Conservation (phyloP, 2,888 invertebrate species). For the Tinea pellionella region DNA sequence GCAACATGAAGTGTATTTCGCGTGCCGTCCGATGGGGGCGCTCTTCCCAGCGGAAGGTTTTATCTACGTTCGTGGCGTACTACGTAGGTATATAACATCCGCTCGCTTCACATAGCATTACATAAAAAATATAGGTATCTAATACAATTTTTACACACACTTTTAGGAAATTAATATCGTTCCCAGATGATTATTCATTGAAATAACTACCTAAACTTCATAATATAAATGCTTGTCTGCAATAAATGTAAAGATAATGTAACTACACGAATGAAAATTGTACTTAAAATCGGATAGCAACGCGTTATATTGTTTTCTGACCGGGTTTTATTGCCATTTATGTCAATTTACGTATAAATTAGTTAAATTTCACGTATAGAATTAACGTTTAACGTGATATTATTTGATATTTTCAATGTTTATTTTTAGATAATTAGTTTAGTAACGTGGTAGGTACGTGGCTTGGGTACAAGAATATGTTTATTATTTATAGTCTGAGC, state of each 20-base stretch:
- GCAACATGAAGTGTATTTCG: constrained; percentile 56
- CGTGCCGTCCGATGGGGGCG: constrained; percentile 54
- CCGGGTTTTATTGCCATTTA: not conserved
- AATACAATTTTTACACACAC: not conserved
- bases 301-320: not conserved
- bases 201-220: not conserved
- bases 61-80: constrained; percentile 36
- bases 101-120: constrained; percentile 28
- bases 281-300: not conserved
- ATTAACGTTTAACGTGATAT: not conserved
- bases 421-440: constrained; percentile 3
- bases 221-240: not conserved
- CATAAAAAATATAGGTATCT: constrained; percentile 5
- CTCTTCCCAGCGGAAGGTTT: constrained; percentile 66
- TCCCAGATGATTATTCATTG: not conserved
- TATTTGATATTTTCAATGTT: not conserved
- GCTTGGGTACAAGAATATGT: not conserved
- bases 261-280: not conserved
- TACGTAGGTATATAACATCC: constrained; percentile 65
- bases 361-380: not conserved
- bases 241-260: not conserved
- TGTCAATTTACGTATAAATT: not conserved
- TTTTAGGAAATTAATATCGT: not conserved
- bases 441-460: not conserved
- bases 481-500: not conserved